Percentiles rank a stretch among this genome's conserved stretches.
These are phyloP conservation scores for Actinemys pallida DNA, from an alignment of 2,113 vertebrate species.

Conservation along the genomic window DNA sequence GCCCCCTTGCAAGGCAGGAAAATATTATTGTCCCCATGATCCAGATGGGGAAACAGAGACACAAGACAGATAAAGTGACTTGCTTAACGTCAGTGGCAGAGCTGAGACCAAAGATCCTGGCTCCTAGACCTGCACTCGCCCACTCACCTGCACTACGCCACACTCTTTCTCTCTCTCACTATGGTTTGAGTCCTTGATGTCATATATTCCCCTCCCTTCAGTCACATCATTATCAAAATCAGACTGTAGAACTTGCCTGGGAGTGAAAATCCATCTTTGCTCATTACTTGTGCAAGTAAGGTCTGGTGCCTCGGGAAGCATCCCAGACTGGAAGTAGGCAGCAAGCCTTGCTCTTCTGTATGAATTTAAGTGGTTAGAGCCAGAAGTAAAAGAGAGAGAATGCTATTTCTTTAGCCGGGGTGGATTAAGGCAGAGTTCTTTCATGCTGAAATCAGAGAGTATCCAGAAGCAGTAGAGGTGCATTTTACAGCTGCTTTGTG, in stretches of 20 bases:
- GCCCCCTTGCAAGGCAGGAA: not conserved
- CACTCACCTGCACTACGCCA: too few relatives aligned
- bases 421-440: not conserved
- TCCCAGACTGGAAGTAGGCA: conserved; percentile 7
- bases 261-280: not conserved
- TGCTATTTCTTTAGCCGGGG: not conserved
- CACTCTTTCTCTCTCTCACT: not conserved
- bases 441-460: not conserved
- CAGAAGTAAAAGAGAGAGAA: not conserved
- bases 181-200: conserved; percentile 42
- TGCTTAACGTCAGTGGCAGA: not conserved
- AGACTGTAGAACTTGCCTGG: not conserved
- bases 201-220: conserved; percentile 18
- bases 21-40: not conserved
- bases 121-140: conserved; percentile 1
- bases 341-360: not conserved
- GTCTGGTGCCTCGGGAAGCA: conserved; percentile 13
- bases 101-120: not conserved
- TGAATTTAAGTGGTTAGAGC: not conserved
- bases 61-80: not conserved
- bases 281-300: conserved; percentile 7
- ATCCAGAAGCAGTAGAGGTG: not conserved
- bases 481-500: not conserved
- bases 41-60: not conserved
- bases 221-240: conserved; percentile 18